Conservation (phyloP, 2,888 invertebrate genomes). For the Fissipunctia ypsillon region DNA sequence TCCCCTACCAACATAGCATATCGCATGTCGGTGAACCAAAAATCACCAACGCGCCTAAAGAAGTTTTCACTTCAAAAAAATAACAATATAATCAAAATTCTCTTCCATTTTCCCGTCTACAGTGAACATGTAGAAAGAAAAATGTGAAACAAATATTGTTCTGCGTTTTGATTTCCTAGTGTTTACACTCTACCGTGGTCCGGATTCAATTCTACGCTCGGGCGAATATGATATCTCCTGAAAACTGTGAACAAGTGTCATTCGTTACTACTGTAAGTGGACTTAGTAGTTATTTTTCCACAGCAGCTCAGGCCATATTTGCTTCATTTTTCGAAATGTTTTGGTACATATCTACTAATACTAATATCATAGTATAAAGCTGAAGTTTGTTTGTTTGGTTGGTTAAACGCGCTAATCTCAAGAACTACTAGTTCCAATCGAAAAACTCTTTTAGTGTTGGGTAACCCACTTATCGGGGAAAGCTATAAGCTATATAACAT, state of each 20-base stretch:
- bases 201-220: conserved; percentile 21
- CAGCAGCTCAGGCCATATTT: not conserved
- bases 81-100: not conserved
- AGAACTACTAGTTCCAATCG: no score
- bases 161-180: conserved; percentile 40
- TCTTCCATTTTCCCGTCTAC: not conserved
- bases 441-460: no score
- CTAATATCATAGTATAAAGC: no score
- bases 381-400: no score
- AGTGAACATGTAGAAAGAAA: not conserved
- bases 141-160: conserved; percentile 25
- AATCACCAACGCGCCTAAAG: no score
- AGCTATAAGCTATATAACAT: no score
- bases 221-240: conserved; percentile 18
- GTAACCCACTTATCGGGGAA: no score
- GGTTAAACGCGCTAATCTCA: no score
- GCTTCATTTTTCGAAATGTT: not conserved
- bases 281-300: not conserved
- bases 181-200: conserved; percentile 22
- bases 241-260: conserved; percentile 2
- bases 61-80: no score
- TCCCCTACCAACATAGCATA: no score
- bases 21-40: no score
- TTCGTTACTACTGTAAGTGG: not conserved
- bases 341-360: no score